Evolutionary conservation across 2,888 invertebrate species (phyloP), one percentile per base, ranked within the genome.

Genomic region (Lasioglossum leucozonium): DNA sequence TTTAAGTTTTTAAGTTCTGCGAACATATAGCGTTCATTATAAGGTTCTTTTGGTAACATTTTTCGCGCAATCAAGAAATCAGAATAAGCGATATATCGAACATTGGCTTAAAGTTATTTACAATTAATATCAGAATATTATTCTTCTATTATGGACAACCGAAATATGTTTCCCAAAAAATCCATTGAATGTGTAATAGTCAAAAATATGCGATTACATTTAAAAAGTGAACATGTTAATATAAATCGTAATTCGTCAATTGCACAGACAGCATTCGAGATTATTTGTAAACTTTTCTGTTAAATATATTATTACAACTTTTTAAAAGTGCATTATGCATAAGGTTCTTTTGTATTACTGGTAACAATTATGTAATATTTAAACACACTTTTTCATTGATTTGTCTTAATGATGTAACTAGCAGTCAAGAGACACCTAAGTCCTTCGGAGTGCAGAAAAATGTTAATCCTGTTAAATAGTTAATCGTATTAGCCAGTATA

Each of bases 391-490:
- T 83, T 86, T 85, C 82, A 82, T 82, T 82, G 87, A 82, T 87
- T 75, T 89, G 87, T 86, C 84, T 87, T 72, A 88, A 81, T 83
- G 77, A 88, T 85, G 84, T 82, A 73, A 73, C 84, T 81, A 80
- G 76, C 85, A 89, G 88, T 90, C 81, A 87, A 84, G 81, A 86
- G 87, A 89, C 87, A 88, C 83, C 85, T 86, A 87, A 88, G 82
- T 86, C 83, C 62, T 79, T 85, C 84, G 76, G 82, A 85, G 87
- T 87, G 90, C 87, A 86, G 88, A 74, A 80, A 88, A 86, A 77
- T 86, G 83, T 88, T 86, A 86, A 89, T 88, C 79, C 78, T 85
- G 82, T 91, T 91, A 89, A 91, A 90, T 87, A 91, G 84, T 85
- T 85, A 87, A 91, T 88, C 76, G 78, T 86, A 76, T 86, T 85